Evolutionary conservation across 1,140 invertebrate species (phyloP), one percentile per base, ranked within the genome.

Genomic region (Cydia fagiglandana): DNA sequence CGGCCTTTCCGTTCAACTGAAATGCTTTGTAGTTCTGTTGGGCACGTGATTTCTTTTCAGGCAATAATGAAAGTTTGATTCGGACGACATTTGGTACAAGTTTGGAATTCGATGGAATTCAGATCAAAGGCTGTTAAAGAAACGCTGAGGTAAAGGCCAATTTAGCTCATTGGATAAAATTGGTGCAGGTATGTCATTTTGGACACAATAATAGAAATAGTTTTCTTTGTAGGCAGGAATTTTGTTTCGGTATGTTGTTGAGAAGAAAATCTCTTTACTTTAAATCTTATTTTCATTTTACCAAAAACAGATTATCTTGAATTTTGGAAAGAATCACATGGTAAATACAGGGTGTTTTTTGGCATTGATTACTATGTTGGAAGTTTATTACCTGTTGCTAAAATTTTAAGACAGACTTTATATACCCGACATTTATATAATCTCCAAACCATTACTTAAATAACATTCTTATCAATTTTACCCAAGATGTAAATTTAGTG

Each of bases 1-100:
- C 87, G 87, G 86, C 82, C 84, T 86, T 85, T 84, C 83, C 83
- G 75, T 82, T 78, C 77, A 81, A 81, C 84, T 83, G 79, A 83
- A 81, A 78, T 73, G 82, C 81, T 83, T 86, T 81, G 81, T 84
- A 74, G 81, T 79, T 74, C 77, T 41, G 38, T 41, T 41, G 38
- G 79, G 77, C 75, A 75, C 74, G 81, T 82, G 82, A 81, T 83
- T 86, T 83, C 82, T 81, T 70, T 70, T 45, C 66, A 45, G 66
- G 28, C 34, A 70, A 17, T 70, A 70, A 70, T 70, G 66, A 70
- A 70, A 70, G 30, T 70, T 70, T 34, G 66, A 70, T 70, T 70
- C 66, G n/a, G 17, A 61, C 56, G 56, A 61, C 56, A 38, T 38
- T 70, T 17, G 66, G 66, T 66, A 66, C 34, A 17, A 70, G 64